Evolutionary conservation across 2,797 vertebrate genomes (phyloP), one percentile per base, ranked within the genome.

Genomic region (Iguana delicatissima): DNA sequence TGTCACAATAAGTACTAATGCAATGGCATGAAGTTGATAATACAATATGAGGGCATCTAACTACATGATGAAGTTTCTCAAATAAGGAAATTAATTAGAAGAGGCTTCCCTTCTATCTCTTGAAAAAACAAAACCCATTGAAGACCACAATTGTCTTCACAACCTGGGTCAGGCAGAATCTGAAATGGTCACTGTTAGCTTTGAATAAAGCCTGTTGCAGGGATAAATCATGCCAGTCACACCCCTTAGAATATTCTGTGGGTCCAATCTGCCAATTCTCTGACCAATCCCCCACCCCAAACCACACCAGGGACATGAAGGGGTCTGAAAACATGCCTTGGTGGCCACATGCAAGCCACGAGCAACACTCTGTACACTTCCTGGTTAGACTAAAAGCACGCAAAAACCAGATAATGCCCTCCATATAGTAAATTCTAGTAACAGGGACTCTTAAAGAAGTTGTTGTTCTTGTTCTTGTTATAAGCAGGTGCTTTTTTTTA

Each of bases 1-100:
- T 93, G 76, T 89, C 93, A 95, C 89, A 95, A 94, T 76, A 96
- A 89, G 90, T 85, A 93, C 87, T 88, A 94, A 95, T 94, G 93
- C 38, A 93, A 91, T 94, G 94, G 93, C 86, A 80, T 91, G 92
- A 93, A 95, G 94, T 84, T 91, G 89, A 90, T 92, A 92, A 94
- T 89, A 92, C 89, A 91, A 88, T 77, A 92, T 85, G 79, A 88
- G 38, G 16, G 46, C 91, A 35, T 77, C 46, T 57, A 86, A 85
- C 62, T 79, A 50, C 12, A 79, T 46, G 38, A 72, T 55, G 16
- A 82, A 62, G 62, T 76, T 89, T 92, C 72, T 92, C 42, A 88
- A 95, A 93, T 9, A 83, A 86, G 46, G 91, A 94, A 89, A 67
- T 22, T 2, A 93, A 90, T 76, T 62, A 89, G 10, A 93, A 12